Conservation (phyloP, 2,113 vertebrate genomes). For the Micronisus gabar region DNA sequence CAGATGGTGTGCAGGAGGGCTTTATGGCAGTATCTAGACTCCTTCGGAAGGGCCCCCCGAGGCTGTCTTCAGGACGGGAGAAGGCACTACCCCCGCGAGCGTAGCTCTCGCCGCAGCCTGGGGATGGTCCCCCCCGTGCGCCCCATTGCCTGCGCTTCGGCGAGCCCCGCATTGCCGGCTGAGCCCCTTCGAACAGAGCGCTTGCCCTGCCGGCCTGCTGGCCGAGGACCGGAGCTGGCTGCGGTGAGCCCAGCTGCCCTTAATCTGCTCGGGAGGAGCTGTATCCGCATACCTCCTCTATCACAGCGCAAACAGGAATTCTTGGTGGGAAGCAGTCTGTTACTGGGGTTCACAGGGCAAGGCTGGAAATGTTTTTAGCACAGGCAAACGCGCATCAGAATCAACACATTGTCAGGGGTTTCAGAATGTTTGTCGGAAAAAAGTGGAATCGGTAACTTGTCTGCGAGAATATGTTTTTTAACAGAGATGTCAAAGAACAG, state of each 20-base stretch:
- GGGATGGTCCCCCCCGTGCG: accelerated
- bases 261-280: background rate
- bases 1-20: background rate
- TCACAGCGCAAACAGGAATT: background rate
- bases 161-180: background rate
- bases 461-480: background rate
- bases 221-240: background rate
- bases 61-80: background rate
- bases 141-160: background rate
- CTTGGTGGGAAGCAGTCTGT: background rate
- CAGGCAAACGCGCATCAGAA: background rate
- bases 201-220: background rate
- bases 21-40: background rate
- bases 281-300: accelerated
- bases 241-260: background rate
- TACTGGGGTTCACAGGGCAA: background rate
- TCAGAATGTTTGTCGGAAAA: background rate
- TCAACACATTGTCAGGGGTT: background rate
- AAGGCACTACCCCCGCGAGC: background rate
- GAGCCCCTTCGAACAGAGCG: background rate
- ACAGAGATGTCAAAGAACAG: background rate
- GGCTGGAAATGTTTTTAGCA: background rate
- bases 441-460: background rate
- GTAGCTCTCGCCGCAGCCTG: background rate
- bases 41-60: background rate